Evolutionary conservation across 1,140 invertebrate genomes (phyloP).

Genomic region (Drosophila pectinifera): DNA sequence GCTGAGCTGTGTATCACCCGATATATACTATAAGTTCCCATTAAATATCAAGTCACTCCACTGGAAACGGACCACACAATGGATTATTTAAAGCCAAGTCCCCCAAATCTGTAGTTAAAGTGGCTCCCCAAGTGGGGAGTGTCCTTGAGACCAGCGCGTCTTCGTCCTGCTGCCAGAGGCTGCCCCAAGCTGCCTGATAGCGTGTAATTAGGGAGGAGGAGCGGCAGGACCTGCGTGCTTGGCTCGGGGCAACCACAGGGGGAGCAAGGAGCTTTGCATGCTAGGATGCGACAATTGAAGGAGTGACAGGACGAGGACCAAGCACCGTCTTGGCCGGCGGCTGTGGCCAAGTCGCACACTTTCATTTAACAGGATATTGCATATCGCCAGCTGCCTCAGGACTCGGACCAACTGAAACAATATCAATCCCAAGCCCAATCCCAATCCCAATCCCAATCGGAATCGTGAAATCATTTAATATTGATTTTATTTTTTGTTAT

Average conservation of each 20-base stretch:
- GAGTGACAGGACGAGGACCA: background rate
- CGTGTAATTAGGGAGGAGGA: constrained; percentile 17
- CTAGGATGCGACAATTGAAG: background rate
- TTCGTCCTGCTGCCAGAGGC: constrained; percentile 1
- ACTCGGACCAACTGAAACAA: constrained; percentile 25
- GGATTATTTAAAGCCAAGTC: background rate
- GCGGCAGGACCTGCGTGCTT: constrained; percentile 1
- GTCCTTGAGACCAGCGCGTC: constrained; percentile 3
- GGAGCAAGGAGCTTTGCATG: constrained; percentile 6
- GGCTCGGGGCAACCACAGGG: background rate
- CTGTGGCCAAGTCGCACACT: constrained; percentile 20
- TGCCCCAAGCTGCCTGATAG: constrained; percentile 13
- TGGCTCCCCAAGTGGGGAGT: constrained; percentile 4
- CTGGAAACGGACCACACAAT: too few species aligned
- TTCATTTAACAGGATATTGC: constrained; percentile 51
- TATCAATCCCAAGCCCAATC: constrained; percentile 44
- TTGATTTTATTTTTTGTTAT: constrained; percentile 47
- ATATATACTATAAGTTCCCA: too few species aligned
- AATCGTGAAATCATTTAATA: constrained; percentile 39
- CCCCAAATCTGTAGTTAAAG: constrained; percentile 5
- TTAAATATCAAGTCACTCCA: too few species aligned
- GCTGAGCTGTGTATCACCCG: too few species aligned
- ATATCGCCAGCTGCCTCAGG: constrained; percentile 5
- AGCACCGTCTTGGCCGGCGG: background rate
- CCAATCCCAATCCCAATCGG: constrained; percentile 5